Evolutionary conservation across 2,113 vertebrate genomes (phyloP).

Genomic region (human): GRCh38 chr3:54450001-54450500

Average conservation of each 20-base stretch:
- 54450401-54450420: background rate
- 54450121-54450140: background rate
- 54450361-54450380: background rate
- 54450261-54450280: background rate
- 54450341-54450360: background rate
- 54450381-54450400: background rate
- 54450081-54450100: background rate
- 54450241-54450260: background rate
- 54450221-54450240: background rate
- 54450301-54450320: background rate
- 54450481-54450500: background rate
- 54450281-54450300: background rate
- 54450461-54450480: background rate
- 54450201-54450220: background rate
- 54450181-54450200: background rate
- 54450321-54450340: background rate
- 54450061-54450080: background rate
- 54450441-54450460: background rate
- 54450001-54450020: slow-evolving; percentile 6
- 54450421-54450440: background rate
- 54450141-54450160: background rate
- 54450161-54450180: background rate
- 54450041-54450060: background rate
- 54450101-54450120: background rate
- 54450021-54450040: background rate